Evolutionary conservation across 1,140 invertebrate genomes (phyloP).

Genomic region (Pogonomyrmex barbatus): DNA sequence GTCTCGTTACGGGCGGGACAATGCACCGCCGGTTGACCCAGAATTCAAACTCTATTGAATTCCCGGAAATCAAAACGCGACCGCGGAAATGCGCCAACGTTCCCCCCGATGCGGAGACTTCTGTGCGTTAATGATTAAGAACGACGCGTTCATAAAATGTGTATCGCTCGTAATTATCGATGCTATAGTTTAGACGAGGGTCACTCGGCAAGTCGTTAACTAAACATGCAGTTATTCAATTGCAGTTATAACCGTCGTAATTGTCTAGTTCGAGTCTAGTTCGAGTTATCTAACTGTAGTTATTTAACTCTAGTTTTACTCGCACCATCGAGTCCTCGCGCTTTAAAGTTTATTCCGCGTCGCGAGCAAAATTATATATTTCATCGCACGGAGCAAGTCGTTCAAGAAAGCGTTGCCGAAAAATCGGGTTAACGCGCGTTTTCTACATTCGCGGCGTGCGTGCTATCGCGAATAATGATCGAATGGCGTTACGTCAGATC

Average conservation of each 20-base stretch:
- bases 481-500: slow-evolving; percentile 19
- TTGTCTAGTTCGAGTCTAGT: slow-evolving; percentile 17
- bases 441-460: no score
- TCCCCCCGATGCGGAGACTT: background rate
- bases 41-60: slow-evolving; percentile 69
- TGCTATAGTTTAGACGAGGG: slow-evolving; percentile 1
- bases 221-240: background rate
- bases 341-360: background rate
- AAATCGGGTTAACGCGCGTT: background rate
- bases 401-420: background rate
- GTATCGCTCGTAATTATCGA: background rate
- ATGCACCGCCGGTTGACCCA: slow-evolving; percentile 69
- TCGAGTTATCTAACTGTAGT: slow-evolving; percentile 18
- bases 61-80: slow-evolving; percentile 61
- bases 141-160: slow-evolving; percentile 15
- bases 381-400: background rate
- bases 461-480: slow-evolving; percentile 24
- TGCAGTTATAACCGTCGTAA: background rate
- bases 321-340: background rate
- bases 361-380: background rate
- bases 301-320: slow-evolving; percentile 20
- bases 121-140: slow-evolving; percentile 35
- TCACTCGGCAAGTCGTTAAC: background rate
- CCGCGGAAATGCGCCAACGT: slow-evolving; percentile 54
- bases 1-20: slow-evolving; percentile 67